Evolutionary conservation across 2,797 vertebrate species (phyloP), one percentile per base, ranked within the genome.

Genomic region (Zenarchopterus dispar): DNA sequence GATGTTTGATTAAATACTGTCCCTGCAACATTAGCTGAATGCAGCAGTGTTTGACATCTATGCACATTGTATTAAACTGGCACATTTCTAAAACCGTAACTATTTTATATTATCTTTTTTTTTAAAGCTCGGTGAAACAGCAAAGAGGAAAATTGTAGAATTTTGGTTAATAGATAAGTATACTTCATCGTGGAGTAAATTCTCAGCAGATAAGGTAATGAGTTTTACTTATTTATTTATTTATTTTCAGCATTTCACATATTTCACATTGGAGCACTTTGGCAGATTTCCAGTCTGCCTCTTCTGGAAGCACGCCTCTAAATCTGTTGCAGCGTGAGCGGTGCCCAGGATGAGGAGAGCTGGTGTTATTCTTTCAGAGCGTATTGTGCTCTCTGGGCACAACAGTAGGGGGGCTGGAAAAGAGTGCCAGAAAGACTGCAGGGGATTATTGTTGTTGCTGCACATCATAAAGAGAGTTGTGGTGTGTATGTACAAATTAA

Each of bases 391-490:
- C 47, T 78, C 66, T 75, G 62, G 61, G 53, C 65, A 63, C 73
- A 67, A 19, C 59, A 73, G 36, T 39, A 15, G 78, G 76, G 47
- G 47, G 52, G 39, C 55, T 73, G 56, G 82, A 77, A 78, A 78
- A 62, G 65, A 72, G 45, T 39, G 70, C 77, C 79, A 83, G 56
- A 65, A 75, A 44, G 74, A 68, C 79, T 62, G 52, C 54, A 42
- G 60, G 77, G 61, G 66, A 84, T 84, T 84, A 70, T 63, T 77
- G 79, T 60, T 75, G 64, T 54, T 70, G 33, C 66, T 76, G 61
- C 71, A 55, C 21, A 75, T 83, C 60, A 70, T 53, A 49, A 48
- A 39, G 57, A 39, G 52, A 51, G 56, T 72, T 57, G 51, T 80
- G 65, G 55, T 84, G 64, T 75, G 65, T 73, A 56, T 21, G 15